These are phyloP conservation scores for Pseudotriccus pelzelni DNA, from an alignment of 2,797 vertebrate genomes.

Conservation along the genomic window DNA sequence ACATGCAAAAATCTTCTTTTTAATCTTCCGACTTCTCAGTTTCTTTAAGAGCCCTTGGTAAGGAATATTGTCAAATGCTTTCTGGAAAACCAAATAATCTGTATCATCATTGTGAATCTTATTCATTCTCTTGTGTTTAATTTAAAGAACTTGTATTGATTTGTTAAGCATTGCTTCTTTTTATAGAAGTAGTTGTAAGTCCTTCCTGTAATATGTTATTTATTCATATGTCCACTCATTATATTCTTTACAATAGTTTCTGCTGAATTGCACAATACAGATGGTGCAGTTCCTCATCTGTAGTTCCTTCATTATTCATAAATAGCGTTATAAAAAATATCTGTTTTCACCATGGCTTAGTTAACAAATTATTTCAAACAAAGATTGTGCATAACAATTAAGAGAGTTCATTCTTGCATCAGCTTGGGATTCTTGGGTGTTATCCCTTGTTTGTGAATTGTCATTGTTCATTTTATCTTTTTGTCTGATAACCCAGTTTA, in stretches of 20 bases:
- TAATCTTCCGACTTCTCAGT: conserved; percentile 9
- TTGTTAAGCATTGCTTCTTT: not conserved
- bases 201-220: not conserved
- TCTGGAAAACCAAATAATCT: conserved; percentile 36
- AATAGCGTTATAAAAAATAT: not conserved
- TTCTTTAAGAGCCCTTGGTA: conserved; percentile 13
- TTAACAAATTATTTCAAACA: not conserved
- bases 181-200: not conserved
- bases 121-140: not conserved
- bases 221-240: not conserved
- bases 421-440: not conserved
- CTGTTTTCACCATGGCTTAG: not conserved
- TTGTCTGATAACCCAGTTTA: not conserved
- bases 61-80: conserved; percentile 3
- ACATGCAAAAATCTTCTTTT: conserved; percentile 9
- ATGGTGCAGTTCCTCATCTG: not conserved
- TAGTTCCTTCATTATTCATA: not conserved
- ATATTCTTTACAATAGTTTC: not conserved
- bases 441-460: not conserved
- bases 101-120: not conserved
- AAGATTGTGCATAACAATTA: not conserved
- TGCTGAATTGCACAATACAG: not conserved
- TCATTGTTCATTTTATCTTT: not conserved
- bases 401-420: not conserved
- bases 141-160: not conserved